phyloP scores from a whole-genome alignment of 2,113 vertebrate genomes.

The Mungos mungo region DNA sequence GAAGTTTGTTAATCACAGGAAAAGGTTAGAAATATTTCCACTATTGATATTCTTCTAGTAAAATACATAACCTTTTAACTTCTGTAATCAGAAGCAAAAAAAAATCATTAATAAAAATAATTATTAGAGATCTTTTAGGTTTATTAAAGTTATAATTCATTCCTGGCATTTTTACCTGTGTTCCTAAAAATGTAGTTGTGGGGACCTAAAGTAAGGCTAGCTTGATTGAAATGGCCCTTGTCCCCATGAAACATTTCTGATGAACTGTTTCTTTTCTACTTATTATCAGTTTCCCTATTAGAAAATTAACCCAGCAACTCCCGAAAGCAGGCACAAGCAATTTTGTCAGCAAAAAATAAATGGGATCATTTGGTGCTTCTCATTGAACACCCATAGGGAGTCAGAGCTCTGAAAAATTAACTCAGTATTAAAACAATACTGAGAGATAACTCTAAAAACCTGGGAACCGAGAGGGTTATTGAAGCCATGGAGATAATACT shows the following conservation, averaged over 20 bases:
- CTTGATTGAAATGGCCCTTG: constrained; percentile 22
- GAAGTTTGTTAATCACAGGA: background rate
- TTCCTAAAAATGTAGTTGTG: background rate
- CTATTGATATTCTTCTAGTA: background rate
- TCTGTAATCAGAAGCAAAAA: constrained; percentile 10
- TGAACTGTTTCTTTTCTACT: background rate
- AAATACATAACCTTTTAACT: background rate
- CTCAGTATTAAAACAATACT: background rate
- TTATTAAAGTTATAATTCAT: background rate
- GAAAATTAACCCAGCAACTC: constrained; percentile 32
- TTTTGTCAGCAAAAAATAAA: constrained; percentile 48
- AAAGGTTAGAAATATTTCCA: constrained; percentile 27
- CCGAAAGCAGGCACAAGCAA: background rate
- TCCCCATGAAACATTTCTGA: background rate
- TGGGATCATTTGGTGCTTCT: constrained; percentile 28
- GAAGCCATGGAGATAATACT: background rate
- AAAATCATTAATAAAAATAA: background rate
- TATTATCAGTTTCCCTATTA: background rate
- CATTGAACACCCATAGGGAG: constrained; percentile 15
- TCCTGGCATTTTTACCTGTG: background rate
- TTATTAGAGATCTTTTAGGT: background rate
- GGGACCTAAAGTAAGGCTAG: background rate
- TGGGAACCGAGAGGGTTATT: background rate
- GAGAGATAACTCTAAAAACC: background rate
- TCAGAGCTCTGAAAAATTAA: constrained; percentile 30